Evolutionary conservation across 1,140 invertebrate genomes (phyloP).

Genomic region (Oppia nitens): DNA sequence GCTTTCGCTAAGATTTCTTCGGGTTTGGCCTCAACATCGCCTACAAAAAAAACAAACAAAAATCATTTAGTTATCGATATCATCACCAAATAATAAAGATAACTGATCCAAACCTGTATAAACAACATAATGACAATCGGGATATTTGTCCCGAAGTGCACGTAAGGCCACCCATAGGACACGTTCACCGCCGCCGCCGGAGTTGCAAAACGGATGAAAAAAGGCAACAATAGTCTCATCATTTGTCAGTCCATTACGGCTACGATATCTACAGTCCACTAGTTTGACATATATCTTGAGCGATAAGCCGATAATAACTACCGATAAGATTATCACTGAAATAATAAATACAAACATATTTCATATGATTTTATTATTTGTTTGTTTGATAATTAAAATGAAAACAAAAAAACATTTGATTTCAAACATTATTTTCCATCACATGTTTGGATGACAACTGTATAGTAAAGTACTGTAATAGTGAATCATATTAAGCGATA

Average conservation of each 20-base stretch:
- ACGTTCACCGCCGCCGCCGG: constrained; percentile 91
- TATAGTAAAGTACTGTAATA: no score
- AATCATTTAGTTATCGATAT: constrained; percentile 15
- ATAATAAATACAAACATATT: no score
- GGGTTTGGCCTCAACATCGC: constrained; percentile 29
- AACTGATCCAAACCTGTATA: constrained; percentile 29
- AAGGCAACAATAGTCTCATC: constrained; percentile 39
- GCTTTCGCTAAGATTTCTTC: constrained; percentile 31
- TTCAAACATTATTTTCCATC: no score
- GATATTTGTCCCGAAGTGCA: constrained; percentile 50
- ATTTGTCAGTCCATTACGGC: background rate
- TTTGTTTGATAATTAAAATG: no score
- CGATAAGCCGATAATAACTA: no score
- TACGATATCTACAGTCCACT: no score
- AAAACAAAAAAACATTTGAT: no score
- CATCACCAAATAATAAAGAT: background rate
- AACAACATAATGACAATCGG: constrained; percentile 28
- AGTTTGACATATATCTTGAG: no score
- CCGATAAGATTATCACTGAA: no score
- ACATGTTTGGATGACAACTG: no score
- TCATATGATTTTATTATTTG: no score
- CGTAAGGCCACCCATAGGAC: constrained; percentile 89
- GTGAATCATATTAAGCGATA: no score
- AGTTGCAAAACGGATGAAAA: constrained; percentile 96
- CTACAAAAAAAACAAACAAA: constrained; percentile 33